phyloP scores from a whole-genome alignment of 2,888 invertebrate species.

The Troglohyphantes excavatus region DNA sequence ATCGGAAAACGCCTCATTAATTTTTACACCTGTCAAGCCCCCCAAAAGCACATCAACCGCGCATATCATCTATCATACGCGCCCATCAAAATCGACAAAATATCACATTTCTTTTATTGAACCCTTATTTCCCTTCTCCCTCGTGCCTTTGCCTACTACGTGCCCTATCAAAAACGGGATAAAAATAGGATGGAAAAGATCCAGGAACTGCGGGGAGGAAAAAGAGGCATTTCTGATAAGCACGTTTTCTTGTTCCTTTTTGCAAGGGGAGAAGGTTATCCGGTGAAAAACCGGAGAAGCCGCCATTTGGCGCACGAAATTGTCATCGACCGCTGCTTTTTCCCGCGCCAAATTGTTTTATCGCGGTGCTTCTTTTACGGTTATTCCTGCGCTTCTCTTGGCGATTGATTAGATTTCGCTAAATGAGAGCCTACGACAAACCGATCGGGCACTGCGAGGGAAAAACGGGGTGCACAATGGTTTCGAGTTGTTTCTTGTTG shows the following conservation, averaged over 20 bases:
- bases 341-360: conserved; percentile 71
- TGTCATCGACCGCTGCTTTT: conserved; percentile 65
- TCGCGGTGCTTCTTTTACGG: conserved; percentile 60
- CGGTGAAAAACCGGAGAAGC: conserved; percentile 45
- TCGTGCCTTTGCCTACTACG: conserved; percentile 11
- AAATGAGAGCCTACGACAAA: conserved; percentile 45
- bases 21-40: neutral
- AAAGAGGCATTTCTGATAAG: conserved; percentile 51
- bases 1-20: neutral
- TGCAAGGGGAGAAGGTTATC: neutral
- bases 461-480: neutral
- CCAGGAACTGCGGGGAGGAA: conserved; percentile 9
- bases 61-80: neutral
- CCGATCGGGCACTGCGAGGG: conserved; percentile 12
- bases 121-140: neutral
- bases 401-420: conserved; percentile 62
- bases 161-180: conserved; percentile 40
- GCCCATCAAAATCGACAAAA: conserved; percentile 12
- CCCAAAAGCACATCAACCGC: neutral
- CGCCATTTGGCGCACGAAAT: conserved; percentile 70
- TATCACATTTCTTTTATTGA: conserved; percentile 12
- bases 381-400: conserved; percentile 47
- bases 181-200: conserved; percentile 3
- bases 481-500: neutral
- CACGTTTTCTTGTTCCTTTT: conserved; percentile 58